A percentile compares a stretch with the other conserved stretches of the same genome.
These are phyloP conservation scores for Phoxinus phoxinus DNA, from an alignment of 2,113 vertebrate species.

Conservation along the genomic window DNA sequence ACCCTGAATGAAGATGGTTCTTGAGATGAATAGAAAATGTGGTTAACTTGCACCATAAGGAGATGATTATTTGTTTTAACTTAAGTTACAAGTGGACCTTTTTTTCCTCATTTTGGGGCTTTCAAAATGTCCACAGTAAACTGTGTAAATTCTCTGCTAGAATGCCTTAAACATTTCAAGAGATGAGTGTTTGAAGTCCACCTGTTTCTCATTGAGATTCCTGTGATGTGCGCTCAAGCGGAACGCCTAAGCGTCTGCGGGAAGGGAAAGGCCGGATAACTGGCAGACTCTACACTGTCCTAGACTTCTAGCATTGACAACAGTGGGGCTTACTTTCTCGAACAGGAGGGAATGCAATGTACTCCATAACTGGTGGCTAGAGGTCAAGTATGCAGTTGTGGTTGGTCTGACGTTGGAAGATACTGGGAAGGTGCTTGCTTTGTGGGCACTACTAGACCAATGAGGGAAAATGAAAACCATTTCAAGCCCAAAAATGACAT, in stretches of 20 bases:
- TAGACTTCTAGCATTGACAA: conserved; percentile 10
- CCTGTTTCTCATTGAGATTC: conserved; percentile 57
- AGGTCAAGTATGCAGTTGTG: conserved; percentile 17
- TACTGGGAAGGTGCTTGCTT: neutral
- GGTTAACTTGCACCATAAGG: neutral
- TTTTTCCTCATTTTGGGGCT: neutral
- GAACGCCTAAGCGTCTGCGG: conserved; percentile 12
- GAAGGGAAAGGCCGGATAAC: neutral
- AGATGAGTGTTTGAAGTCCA: conserved; percentile 64
- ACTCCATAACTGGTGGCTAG: neutral
- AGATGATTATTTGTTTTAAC: conserved; percentile 25
- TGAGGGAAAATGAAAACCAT: too few species aligned
- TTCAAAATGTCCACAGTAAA: conserved; percentile 26
- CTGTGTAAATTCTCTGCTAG: conserved; percentile 43
- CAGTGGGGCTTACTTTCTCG: neutral
- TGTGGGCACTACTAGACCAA: neutral
- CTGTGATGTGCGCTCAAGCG: conserved; percentile 39
- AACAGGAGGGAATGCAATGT: conserved; percentile 12
- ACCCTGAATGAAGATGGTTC: neutral
- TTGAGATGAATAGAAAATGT: neutral
- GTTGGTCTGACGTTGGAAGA: neutral
- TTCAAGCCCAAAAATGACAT: neutral
- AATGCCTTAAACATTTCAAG: conserved; percentile 51
- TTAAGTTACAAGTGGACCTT: neutral
- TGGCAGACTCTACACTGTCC: neutral